Evolutionary conservation across 2,113 vertebrate genomes (phyloP).

Genomic region (Centropristis striata): DNA sequence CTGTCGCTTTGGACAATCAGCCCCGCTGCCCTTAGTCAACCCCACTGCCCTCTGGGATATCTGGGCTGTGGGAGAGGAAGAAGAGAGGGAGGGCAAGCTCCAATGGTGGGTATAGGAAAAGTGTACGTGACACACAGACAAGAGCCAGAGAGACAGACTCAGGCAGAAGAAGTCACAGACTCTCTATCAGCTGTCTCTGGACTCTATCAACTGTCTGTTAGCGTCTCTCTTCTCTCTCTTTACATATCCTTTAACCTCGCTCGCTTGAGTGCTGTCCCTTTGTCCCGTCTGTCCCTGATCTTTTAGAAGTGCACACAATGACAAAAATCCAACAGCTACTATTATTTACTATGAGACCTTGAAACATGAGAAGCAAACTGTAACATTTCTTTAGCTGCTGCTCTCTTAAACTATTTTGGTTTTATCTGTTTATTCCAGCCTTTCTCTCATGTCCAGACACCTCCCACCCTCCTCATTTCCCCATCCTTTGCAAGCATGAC

Average conservation of each 20-base stretch:
- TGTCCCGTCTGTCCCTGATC: slow-evolving; percentile 31
- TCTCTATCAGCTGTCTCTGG: slow-evolving; percentile 73
- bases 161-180: slow-evolving; percentile 63
- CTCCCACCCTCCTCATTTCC: slow-evolving; percentile 20
- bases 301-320: not conserved
- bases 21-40: slow-evolving; percentile 51
- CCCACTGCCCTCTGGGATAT: slow-evolving; percentile 59
- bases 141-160: slow-evolving; percentile 63
- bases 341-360: not conserved
- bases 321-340: slow-evolving; percentile 16
- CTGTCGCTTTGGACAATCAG: slow-evolving; percentile 64
- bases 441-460: slow-evolving; percentile 22
- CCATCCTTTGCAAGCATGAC: slow-evolving; percentile 52
- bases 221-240: slow-evolving; percentile 8
- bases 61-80: slow-evolving; percentile 40
- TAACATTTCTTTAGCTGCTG: too few relatives aligned
- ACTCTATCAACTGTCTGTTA: slow-evolving; percentile 68
- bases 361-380: not conserved
- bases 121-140: slow-evolving; percentile 72
- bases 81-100: not conserved
- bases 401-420: not conserved
- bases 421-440: not conserved
- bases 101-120: slow-evolving; percentile 65
- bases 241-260: slow-evolving; percentile 35
- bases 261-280: slow-evolving; percentile 25